phyloP scores from a whole-genome alignment of 2,888 invertebrate genomes.

The Xanthia togata region DNA sequence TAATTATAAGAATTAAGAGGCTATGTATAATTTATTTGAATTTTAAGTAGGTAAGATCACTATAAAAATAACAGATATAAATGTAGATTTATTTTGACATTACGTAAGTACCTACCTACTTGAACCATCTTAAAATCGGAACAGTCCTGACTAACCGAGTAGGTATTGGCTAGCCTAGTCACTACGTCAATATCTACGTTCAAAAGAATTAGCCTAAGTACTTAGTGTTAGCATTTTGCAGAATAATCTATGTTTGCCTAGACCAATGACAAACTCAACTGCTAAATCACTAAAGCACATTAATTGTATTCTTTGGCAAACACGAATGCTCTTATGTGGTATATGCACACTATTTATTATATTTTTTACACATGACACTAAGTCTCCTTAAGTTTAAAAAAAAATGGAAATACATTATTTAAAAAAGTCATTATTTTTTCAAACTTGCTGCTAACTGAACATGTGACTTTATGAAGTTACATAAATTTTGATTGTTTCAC shows the following conservation, averaged over 20 bases:
- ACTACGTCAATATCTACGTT: not conserved
- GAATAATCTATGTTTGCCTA: constrained; percentile 21
- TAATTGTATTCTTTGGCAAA: not conserved
- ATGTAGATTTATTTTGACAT: too few relatives aligned
- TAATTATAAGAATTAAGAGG: too few relatives aligned
- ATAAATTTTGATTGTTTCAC: not conserved
- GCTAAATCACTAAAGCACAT: not conserved
- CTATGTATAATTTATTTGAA: too few relatives aligned
- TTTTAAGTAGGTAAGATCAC: too few relatives aligned
- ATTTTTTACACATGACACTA: not conserved
- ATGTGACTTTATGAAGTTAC: constrained; percentile 1
- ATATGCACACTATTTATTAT: not conserved
- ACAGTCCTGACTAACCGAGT: not conserved
- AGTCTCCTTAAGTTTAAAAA: not conserved
- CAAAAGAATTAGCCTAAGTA: not conserved
- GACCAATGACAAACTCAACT: not conserved
- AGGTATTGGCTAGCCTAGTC: not conserved
- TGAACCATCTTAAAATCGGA: too few relatives aligned
- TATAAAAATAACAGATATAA: too few relatives aligned
- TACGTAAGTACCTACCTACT: too few relatives aligned
- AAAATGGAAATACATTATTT: constrained; percentile 1
- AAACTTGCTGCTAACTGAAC: not conserved
- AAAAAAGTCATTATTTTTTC: not conserved
- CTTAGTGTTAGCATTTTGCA: constrained; percentile 14
- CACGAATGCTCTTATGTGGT: constrained; percentile 1